Evolutionary conservation across 2,113 vertebrate genomes (phyloP).

Genomic region (Rhadina sibilatrix): DNA sequence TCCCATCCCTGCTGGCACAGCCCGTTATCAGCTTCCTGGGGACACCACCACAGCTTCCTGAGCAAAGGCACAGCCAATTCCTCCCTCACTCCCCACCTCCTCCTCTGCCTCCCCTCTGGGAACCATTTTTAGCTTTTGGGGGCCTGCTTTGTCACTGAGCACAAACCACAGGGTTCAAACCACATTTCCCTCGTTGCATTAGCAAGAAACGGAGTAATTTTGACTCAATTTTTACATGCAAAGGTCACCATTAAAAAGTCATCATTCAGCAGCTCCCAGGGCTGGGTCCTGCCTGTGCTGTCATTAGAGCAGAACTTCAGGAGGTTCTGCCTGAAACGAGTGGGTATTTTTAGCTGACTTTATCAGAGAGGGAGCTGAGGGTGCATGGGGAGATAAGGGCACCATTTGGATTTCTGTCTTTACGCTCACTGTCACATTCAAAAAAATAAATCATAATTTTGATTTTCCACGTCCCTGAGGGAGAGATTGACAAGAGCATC

Average conservation of each 20-base stretch:
- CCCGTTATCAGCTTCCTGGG: not conserved
- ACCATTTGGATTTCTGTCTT: slow-evolving; percentile 65
- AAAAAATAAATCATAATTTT: slow-evolving; percentile 68
- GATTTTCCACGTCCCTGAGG: slow-evolving; percentile 63
- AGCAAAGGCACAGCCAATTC: not conserved
- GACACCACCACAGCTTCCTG: rapidly evolving
- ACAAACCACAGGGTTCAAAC: not conserved
- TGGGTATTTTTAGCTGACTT: slow-evolving; percentile 62
- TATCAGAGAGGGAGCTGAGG: slow-evolving; percentile 50
- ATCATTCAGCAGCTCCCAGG: slow-evolving; percentile 10
- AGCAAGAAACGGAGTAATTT: not conserved
- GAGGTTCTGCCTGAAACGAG: slow-evolving; percentile 44
- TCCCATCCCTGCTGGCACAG: not conserved
- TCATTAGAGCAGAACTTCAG: slow-evolving; percentile 61
- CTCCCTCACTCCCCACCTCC: rapidly evolving
- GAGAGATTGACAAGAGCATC: slow-evolving; percentile 61
- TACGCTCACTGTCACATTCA: slow-evolving; percentile 57
- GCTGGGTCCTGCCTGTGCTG: slow-evolving; percentile 6
- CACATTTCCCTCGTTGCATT: not conserved
- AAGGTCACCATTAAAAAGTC: slow-evolving; percentile 54
- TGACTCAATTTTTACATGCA: slow-evolving; percentile 37
- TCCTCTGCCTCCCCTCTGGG: not conserved
- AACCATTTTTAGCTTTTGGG: not conserved
- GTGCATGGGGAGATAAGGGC: slow-evolving; percentile 62
- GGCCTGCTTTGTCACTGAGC: not conserved